Percentiles rank a stretch among this genome's conserved stretches.
phyloP scores from a whole-genome alignment of 2,888 invertebrate genomes.

The Lasioglossum marginatum region DNA sequence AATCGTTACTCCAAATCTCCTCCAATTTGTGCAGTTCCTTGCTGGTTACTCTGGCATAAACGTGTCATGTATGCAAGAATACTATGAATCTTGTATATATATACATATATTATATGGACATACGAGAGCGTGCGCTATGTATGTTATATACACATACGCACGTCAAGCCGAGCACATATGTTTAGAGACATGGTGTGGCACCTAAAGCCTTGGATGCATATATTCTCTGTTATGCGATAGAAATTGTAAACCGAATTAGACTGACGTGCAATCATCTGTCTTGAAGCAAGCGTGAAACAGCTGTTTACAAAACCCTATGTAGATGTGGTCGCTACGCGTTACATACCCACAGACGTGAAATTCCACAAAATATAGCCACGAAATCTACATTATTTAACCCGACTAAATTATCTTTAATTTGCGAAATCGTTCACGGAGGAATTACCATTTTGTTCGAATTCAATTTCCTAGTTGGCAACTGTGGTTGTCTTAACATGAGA shows the following conservation, averaged over 20 bases:
- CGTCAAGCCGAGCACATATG: constrained; percentile 8
- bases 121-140: constrained; percentile 18
- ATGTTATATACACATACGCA: constrained; percentile 3
- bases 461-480: background rate
- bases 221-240: constrained; percentile 5
- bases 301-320: background rate
- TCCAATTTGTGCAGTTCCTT: constrained; percentile 37
- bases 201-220: background rate
- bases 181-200: constrained; percentile 8
- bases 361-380: background rate
- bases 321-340: background rate
- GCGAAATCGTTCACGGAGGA: background rate
- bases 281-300: constrained; percentile 1
- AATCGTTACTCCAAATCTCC: constrained; percentile 13
- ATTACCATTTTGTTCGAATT: background rate
- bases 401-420: background rate
- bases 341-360: background rate
- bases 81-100: constrained; percentile 29
- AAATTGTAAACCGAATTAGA: constrained; percentile 25
- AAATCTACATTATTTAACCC: background rate
- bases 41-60: constrained; percentile 11
- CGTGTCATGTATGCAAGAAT: constrained; percentile 29
- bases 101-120: constrained; percentile 22
- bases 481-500: background rate
- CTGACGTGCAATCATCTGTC: constrained; percentile 20